A percentile compares a stretch with the other conserved stretches of the same genome.
Evolutionary conservation across 2,113 vertebrate genomes (phyloP).

Genomic region (Ptyas mucosa): DNA sequence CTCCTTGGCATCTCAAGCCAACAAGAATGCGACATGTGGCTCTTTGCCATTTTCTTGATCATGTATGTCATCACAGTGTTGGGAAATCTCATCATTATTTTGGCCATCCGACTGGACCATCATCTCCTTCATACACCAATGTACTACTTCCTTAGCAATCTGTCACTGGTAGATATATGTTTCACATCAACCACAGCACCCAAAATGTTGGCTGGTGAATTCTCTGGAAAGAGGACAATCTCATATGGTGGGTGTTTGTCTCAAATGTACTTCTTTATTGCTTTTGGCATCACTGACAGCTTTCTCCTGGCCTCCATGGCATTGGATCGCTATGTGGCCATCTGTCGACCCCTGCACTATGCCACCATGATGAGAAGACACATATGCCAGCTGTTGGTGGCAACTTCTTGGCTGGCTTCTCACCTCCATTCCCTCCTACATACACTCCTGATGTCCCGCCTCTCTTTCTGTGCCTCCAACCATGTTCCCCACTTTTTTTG

Average conservation of each 20-base stretch:
- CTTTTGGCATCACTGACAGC: constrained; percentile 42
- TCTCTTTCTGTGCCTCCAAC: constrained; percentile 51
- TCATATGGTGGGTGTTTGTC: constrained; percentile 34
- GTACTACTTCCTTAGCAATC: constrained; percentile 50
- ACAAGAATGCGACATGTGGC: constrained; percentile 4
- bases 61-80: constrained; percentile 26
- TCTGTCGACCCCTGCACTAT: constrained; percentile 35
- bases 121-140: constrained; percentile 33
- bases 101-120: constrained; percentile 24
- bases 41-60: constrained; percentile 37
- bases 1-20: constrained; percentile 34
- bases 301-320: constrained; percentile 37
- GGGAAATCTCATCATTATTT: constrained; percentile 38
- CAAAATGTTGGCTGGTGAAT: constrained; percentile 37
- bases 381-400: constrained; percentile 21
- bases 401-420: constrained; percentile 40
- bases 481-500: constrained; percentile 52
- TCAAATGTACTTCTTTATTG: constrained; percentile 56
- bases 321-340: background rate
- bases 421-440: constrained; percentile 41
- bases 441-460: constrained; percentile 41
- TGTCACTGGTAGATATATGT: constrained; percentile 47
- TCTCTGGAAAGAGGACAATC: constrained; percentile 28
- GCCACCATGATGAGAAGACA: constrained; percentile 15
- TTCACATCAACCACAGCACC: constrained; percentile 43